These are phyloP conservation scores for Brienomyrus longianalis DNA, from an alignment of 2,113 vertebrate species.

Conservation along the genomic window DNA sequence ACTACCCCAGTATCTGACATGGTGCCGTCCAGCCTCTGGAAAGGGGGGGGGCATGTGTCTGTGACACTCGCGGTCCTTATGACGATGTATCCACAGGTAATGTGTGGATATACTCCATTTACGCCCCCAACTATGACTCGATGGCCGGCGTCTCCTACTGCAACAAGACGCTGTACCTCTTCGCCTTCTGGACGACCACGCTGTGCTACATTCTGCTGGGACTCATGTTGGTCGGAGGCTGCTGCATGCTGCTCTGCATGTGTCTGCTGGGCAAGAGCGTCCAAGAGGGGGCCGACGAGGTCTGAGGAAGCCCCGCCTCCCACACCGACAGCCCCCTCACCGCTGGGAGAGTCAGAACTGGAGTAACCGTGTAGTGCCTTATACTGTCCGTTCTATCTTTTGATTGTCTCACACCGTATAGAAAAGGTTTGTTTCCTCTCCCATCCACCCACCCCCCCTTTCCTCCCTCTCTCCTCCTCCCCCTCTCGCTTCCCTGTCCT, in stretches of 20 bases:
- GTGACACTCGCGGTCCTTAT: not conserved
- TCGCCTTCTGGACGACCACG: slow-evolving; percentile 45
- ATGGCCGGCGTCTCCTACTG: not conserved
- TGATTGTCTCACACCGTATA: not conserved
- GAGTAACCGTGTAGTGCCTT: not conserved
- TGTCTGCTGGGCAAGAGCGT: slow-evolving; percentile 22
- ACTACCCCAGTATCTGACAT: not conserved
- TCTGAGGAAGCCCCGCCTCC: not conserved
- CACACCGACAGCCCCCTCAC: not conserved
- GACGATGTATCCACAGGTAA: slow-evolving; percentile 33
- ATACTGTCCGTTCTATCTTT: not conserved
- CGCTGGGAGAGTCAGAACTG: not conserved
- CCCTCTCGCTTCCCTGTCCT: not conserved
- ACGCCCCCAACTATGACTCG: slow-evolving; percentile 32
- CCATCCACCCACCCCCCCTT: not conserved
- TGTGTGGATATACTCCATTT: slow-evolving; percentile 48
- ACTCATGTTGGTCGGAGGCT: slow-evolving; percentile 24
- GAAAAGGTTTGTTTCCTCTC: not conserved
- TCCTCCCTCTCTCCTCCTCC: not conserved
- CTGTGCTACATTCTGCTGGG: slow-evolving; percentile 40
- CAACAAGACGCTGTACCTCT: slow-evolving; percentile 43
- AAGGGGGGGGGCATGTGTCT: not conserved
- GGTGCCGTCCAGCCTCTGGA: not conserved
- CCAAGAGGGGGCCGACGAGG: not conserved
- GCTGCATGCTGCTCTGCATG: slow-evolving; percentile 31